phyloP scores from a whole-genome alignment of 2,888 invertebrate genomes.

The Catonia carolina region DNA sequence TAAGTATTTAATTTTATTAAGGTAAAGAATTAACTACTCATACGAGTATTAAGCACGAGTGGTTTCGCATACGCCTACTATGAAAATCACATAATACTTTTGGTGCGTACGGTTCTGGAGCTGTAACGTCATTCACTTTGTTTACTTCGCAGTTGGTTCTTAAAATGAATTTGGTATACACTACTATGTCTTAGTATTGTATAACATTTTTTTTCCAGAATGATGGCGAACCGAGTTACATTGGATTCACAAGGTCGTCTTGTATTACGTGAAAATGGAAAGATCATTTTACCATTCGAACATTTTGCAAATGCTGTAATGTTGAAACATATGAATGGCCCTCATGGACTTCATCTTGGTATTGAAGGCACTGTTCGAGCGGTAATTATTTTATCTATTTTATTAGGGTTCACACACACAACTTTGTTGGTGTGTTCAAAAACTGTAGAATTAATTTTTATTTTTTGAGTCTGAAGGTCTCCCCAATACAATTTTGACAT shows the following conservation, averaged over 20 bases:
- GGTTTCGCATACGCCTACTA: too few relatives aligned
- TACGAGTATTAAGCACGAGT: too few relatives aligned
- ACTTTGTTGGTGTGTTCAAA: neutral
- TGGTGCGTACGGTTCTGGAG: too few relatives aligned
- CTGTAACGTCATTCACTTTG: too few relatives aligned
- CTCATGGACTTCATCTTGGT: conserved; percentile 76
- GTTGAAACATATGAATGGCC: conserved; percentile 85
- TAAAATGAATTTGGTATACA: too few relatives aligned
- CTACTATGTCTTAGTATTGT: too few relatives aligned
- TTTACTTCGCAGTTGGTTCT: too few relatives aligned
- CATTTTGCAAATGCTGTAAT: conserved; percentile 88
- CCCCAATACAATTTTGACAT: neutral
- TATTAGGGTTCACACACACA: neutral
- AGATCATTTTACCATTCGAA: conserved; percentile 81
- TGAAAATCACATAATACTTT: too few relatives aligned
- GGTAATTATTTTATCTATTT: conserved; percentile 50
- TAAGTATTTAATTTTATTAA: too few relatives aligned
- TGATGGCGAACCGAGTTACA: conserved; percentile 78
- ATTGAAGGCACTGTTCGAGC: conserved; percentile 78
- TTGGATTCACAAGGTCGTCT: conserved; percentile 76
- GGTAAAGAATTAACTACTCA: too few relatives aligned
- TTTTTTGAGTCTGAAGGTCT: neutral
- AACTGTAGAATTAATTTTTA: neutral
- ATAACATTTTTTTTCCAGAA: too few relatives aligned
- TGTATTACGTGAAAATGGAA: conserved; percentile 77